Percentiles rank a stretch among this genome's conserved stretches.
These are phyloP conservation scores for Callyntrura sp. DNA, from an alignment of 2,888 invertebrate species.

Conservation along the genomic window DNA sequence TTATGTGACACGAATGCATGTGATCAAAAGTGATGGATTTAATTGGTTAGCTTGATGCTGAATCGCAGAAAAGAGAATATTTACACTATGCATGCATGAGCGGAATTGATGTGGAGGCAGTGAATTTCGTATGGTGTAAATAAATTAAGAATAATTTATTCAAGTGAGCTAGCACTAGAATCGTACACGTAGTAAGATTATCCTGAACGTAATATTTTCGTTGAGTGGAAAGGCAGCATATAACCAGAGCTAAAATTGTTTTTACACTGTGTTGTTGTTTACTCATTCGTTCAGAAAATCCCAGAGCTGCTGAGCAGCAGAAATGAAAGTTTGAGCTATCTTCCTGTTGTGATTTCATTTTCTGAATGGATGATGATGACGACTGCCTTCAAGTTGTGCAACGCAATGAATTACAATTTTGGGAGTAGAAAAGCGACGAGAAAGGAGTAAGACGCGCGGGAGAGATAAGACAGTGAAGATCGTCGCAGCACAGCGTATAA, in stretches of 20 bases:
- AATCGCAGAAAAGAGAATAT: background rate
- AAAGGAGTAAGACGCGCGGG: conserved; percentile 5
- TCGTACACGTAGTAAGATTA: background rate
- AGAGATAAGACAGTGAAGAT: conserved; percentile 36
- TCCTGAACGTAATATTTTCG: conserved; percentile 30
- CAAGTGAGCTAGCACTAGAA: no score
- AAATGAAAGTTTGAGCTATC: conserved; percentile 41
- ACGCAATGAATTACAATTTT: conserved; percentile 47
- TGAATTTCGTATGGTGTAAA: background rate
- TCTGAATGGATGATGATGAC: conserved; percentile 62
- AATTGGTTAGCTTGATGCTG: background rate
- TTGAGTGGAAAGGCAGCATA: background rate
- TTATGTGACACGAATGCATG: background rate
- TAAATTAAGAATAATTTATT: conserved; percentile 20
- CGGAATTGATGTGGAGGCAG: background rate
- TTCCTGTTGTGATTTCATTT: conserved; percentile 63
- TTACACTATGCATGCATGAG: background rate
- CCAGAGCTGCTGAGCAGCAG: background rate
- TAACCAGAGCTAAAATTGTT: conserved; percentile 10
- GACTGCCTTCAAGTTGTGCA: conserved; percentile 44
- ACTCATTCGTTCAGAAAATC: conserved; percentile 19
- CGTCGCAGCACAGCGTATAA: background rate
- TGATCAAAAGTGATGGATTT: conserved; percentile 2
- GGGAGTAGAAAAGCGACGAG: conserved; percentile 17
- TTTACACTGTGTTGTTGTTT: background rate